Evolutionary conservation across 2,797 vertebrate genomes (phyloP), one percentile per base, ranked within the genome.

Genomic region (Coregonus ussuriensis): DNA sequence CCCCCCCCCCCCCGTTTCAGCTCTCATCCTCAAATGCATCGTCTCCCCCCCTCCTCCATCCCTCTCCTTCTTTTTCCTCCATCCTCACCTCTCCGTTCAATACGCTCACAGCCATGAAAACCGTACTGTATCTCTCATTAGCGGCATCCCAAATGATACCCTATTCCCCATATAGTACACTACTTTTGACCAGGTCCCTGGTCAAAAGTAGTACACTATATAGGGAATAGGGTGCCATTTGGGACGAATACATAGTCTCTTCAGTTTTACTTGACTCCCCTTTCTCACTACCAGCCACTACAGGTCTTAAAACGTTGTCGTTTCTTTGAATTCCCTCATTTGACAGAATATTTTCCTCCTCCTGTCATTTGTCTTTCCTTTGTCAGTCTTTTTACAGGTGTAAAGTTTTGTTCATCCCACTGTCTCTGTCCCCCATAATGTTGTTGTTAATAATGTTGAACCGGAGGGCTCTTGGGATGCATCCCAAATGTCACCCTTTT

Each of bases 331-430:
- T 35, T 16, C 14, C 13, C 31, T 15, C 5, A 68, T n/a, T 68
- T 33, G 65, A 29, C 6, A 14, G 62, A 33, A 6, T 31, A 4
- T 66, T 5, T 14, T 14, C 41, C 9, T 47, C 41, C 41, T 47
- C 41, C 65, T 67, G 31, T 68, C 4, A 1, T 37, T 33, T 15
- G 62, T 65, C 9, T 65, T 35, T 68, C 16, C 31, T 37, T 76
- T 72, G 31, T 79, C 72, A 25, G 54, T 33, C 51, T 75, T 68
- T 47, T 25, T 68, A 77, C 62, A 73, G 54, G 77, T 52, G 65
- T 56, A 25, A 25, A 0, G 21, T 63, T 63, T 63, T 25, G 21
- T 63, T 63, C 59, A 1, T 63, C 59, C 59, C 41, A 2, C 41
- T 3, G 9, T 47, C 9, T 47, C 41, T 3, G 41, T 63, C 59